These are phyloP conservation scores for Drosophila cyrtoloma DNA, from an alignment of 2,888 invertebrate species.

Conservation along the genomic window DNA sequence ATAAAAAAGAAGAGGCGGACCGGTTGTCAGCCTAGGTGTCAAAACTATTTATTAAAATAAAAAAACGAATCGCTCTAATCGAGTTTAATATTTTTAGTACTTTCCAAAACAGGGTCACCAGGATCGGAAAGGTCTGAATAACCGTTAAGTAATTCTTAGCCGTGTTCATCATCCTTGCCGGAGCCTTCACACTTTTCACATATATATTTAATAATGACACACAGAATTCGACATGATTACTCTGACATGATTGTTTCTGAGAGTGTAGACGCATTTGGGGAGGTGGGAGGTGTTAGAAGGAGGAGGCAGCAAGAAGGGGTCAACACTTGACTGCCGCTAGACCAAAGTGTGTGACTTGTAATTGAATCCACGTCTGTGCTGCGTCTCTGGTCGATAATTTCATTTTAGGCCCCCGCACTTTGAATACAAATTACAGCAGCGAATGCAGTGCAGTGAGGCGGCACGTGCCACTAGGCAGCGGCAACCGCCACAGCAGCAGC, in stretches of 20 bases:
- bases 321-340: conserved; percentile 37
- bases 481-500: background rate
- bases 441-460: background rate
- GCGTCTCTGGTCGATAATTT: conserved; percentile 79
- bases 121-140: background rate
- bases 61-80: background rate
- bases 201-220: too few species aligned
- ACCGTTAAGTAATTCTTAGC: background rate
- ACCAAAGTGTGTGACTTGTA: conserved; percentile 67
- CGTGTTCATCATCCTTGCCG: background rate
- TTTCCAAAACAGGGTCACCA: background rate
- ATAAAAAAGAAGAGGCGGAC: too few species aligned
- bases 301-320: background rate
- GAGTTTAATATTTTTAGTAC: too few species aligned
- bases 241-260: background rate
- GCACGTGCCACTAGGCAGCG: conserved; percentile 6
- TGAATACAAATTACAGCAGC: conserved; percentile 72
- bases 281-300: background rate
- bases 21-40: background rate
- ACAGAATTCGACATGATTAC: background rate
- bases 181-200: too few species aligned
- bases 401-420: conserved; percentile 66
- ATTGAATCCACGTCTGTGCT: conserved; percentile 80
- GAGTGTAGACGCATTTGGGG: background rate
- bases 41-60: background rate